phyloP scores from a whole-genome alignment of 2,888 invertebrate genomes.

The Ligdia adustata region DNA sequence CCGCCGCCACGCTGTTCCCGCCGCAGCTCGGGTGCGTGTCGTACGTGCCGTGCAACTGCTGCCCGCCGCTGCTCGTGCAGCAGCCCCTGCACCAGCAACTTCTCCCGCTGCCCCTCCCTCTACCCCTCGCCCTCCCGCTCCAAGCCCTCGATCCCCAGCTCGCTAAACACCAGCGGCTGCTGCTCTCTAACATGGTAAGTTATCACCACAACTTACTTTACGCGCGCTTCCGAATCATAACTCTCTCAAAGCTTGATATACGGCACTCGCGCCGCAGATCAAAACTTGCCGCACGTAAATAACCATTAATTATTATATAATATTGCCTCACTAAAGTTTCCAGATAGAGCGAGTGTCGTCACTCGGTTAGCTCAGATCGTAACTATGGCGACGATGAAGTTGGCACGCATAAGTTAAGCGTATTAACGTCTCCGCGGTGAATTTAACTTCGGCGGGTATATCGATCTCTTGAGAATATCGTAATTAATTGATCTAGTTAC shows the following conservation, averaged over 20 bases:
- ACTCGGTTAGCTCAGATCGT: slow-evolving; percentile 63
- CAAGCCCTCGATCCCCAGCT: slow-evolving; percentile 78
- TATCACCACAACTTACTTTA: slow-evolving; percentile 57
- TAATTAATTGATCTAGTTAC: slow-evolving; percentile 62
- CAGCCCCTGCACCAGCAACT: slow-evolving; percentile 72
- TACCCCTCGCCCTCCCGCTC: slow-evolving; percentile 76
- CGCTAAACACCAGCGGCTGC: slow-evolving; percentile 80
- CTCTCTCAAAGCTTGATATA: slow-evolving; percentile 61
- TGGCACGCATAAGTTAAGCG: slow-evolving; percentile 70
- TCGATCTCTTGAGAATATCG: slow-evolving; percentile 61
- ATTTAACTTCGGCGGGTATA: slow-evolving; percentile 57
- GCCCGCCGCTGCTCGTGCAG: slow-evolving; percentile 78
- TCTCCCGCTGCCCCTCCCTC: slow-evolving; percentile 74
- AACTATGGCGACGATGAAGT: slow-evolving; percentile 65
- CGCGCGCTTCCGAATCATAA: slow-evolving; percentile 69
- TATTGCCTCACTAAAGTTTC: slow-evolving; percentile 53
- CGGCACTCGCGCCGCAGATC: slow-evolving; percentile 46
- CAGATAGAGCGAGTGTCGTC: slow-evolving; percentile 54
- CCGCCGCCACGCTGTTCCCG: slow-evolving; percentile 84
- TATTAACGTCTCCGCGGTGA: slow-evolving; percentile 67
- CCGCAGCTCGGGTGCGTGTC: slow-evolving; percentile 83
- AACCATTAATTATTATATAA: slow-evolving; percentile 63
- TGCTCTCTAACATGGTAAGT: slow-evolving; percentile 84
- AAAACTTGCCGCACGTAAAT: slow-evolving; percentile 57
- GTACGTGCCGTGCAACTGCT: slow-evolving; percentile 82